Evolutionary conservation across 2,888 invertebrate species (phyloP).

Genomic region (Cataglyphis livida): DNA sequence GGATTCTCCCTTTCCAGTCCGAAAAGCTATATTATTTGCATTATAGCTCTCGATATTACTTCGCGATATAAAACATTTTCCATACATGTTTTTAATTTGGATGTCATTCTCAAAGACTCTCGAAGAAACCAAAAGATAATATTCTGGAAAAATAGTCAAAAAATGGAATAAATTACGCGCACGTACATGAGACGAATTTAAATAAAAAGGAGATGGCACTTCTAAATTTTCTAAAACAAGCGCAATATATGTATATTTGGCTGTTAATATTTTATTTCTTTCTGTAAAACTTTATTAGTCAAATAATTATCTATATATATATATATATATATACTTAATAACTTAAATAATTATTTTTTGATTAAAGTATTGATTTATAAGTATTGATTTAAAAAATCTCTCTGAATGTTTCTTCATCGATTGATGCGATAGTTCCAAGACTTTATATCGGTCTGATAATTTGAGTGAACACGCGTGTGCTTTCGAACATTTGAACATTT

Average conservation of each 20-base stretch:
- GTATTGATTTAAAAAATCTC: neutral
- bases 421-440: conserved; percentile 15
- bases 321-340: neutral
- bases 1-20: conserved; percentile 1
- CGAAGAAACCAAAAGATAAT: neutral
- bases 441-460: conserved; percentile 25
- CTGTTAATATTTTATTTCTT: neutral
- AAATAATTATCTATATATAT: neutral
- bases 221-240: neutral
- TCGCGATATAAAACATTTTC: conserved; percentile 11
- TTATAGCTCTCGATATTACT: conserved; percentile 54
- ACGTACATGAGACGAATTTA: neutral
- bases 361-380: neutral
- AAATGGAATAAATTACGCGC: neutral
- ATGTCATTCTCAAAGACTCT: neutral
- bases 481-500: neutral
- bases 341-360: neutral
- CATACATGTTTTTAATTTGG: neutral
- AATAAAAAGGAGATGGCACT: neutral
- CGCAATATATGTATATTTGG: neutral
- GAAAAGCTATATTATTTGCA: conserved; percentile 34
- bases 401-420: neutral
- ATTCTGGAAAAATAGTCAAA: neutral
- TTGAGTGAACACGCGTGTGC: neutral
- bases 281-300: neutral